Conservation (phyloP, 2,797 vertebrate species). For the Anguilla obscura region DNA sequence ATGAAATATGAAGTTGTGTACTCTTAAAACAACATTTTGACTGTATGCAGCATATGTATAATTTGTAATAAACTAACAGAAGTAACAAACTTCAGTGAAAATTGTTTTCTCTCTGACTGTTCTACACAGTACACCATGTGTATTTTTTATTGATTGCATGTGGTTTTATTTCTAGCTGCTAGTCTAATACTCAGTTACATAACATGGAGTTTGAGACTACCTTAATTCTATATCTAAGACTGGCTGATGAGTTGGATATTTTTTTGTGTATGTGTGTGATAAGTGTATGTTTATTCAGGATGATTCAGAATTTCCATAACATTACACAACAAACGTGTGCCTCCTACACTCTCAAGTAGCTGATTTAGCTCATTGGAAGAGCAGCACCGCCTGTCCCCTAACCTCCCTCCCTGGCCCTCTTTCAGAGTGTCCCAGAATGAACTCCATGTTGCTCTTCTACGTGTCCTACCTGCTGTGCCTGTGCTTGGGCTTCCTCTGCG, state of each 20-base stretch:
- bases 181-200: not conserved
- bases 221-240: not conserved
- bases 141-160: not conserved
- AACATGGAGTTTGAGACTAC: not conserved
- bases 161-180: not conserved
- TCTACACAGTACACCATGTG: not conserved
- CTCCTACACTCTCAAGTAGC: not conserved
- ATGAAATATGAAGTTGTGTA: too few relatives aligned
- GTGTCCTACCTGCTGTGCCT: conserved; percentile 68
- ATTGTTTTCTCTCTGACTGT: too few relatives aligned
- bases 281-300: not conserved
- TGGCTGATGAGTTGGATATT: not conserved
- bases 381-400: not conserved
- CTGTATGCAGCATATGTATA: not conserved
- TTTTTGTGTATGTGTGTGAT: not conserved
- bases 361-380: not conserved
- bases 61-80: too few relatives aligned
- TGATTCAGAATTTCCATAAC: not conserved
- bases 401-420: not conserved
- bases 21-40: not conserved
- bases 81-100: too few relatives aligned
- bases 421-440: conserved; percentile 58
- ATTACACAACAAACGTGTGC: not conserved
- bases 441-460: conserved; percentile 68
- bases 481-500: conserved; percentile 71